Evolutionary conservation across 2,888 invertebrate species (phyloP), one percentile per base, ranked within the genome.

Genomic region (Campoplex nolae): DNA sequence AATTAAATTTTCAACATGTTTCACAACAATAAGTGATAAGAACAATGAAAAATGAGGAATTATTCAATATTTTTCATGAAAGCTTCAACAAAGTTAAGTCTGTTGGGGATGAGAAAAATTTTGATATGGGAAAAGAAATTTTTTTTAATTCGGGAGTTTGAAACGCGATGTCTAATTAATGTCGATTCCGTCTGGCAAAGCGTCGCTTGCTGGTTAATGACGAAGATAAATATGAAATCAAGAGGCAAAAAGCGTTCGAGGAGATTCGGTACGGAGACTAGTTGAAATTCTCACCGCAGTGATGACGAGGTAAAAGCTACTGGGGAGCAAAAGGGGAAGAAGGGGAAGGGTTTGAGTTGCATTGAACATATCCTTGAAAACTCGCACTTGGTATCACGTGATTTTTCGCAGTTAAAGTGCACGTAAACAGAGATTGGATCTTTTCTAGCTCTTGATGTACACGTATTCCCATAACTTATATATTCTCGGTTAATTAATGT

Each of bases 401-500:
- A 80, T 80, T 83, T 74, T 32, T 38, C 68, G 9, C 18, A 78
- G 76, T 87, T 87, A 71, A 76, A 86, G 76, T 78, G 79, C 85
- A 71, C 86, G 89, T 89, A 90, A 90, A 90, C 89, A 90, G 88
- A 88, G 87, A 74, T 74, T 73, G 80, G 83, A 67, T 48, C 68
- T 48, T 77, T 54, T 16, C 62, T 67, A 9, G 68, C 74, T 83
- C 76, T 71, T 32, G 35, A 56, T 56, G 35, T 23, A 56, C 6
- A 23, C 16, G 7, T 62, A 62, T 76, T 4, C 38, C 38, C 3
- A 38, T 6, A 38, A 38, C 6, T 51, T n/a, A 23, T 75, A 48
- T 62, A 67, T 78, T 62, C 48, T 58, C 89, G 83, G 87, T 90
- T 91, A 91, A 91, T 90, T 91, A 91, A 90, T 87, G 90, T 89